Percentiles rank a stretch among this genome's conserved stretches.
Conservation (phyloP, 1,140 invertebrate genomes). For the Cotesia chilonis region DNA sequence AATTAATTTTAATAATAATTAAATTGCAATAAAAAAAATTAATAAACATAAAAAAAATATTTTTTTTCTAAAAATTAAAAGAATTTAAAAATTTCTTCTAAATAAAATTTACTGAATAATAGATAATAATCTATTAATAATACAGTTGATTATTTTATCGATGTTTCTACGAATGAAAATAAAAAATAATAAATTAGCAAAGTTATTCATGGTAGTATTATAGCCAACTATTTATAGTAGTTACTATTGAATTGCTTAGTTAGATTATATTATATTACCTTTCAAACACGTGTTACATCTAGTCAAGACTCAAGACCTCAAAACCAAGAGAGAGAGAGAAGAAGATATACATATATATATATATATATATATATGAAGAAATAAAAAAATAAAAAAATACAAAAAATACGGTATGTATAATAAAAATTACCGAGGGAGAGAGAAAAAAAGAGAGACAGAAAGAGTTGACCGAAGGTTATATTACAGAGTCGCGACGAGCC, state of each 20-base stretch:
- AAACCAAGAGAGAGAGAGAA: too few relatives aligned
- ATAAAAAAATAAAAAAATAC: neutral
- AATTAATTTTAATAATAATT: too few relatives aligned
- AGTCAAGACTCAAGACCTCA: neutral
- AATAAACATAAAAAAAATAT: too few relatives aligned
- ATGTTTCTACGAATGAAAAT: too few relatives aligned
- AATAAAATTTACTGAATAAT: too few relatives aligned
- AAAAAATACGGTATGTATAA: neutral
- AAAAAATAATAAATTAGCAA: too few relatives aligned
- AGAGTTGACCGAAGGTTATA: conserved; percentile 26
- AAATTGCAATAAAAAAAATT: too few relatives aligned
- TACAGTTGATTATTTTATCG: too few relatives aligned
- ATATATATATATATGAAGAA: neutral
- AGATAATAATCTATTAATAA: too few relatives aligned
- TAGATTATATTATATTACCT: conserved; percentile 19
- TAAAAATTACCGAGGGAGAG: conserved; percentile 4
- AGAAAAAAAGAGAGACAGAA: neutral
- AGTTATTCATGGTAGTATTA: too few relatives aligned
- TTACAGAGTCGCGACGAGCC: conserved; percentile 3
- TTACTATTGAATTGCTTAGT: neutral
- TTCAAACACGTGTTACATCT: conserved; percentile 32
- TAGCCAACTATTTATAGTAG: neutral
- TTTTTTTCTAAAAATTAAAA: too few relatives aligned
- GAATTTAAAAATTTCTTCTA: too few relatives aligned
- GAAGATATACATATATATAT: neutral